phyloP scores from a whole-genome alignment of 2,888 invertebrate genomes.

The Ariolimax columbianus region DNA sequence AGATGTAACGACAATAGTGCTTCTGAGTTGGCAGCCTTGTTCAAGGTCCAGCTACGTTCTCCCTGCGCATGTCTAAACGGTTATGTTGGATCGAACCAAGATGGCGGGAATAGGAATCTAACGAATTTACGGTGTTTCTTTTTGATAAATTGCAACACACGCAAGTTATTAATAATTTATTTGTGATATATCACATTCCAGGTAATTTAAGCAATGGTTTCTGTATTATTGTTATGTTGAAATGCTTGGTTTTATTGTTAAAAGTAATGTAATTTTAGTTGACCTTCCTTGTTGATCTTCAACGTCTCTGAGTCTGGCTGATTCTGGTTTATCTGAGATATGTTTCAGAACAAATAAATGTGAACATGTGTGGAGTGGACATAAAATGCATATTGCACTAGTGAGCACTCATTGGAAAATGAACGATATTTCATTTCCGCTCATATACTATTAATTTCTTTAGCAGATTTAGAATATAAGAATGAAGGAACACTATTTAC shows the following conservation, averaged over 20 bases:
- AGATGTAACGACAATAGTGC: too few species aligned
- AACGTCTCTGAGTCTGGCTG: too few species aligned
- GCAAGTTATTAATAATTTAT: neutral
- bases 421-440: too few species aligned
- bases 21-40: slow-evolving; percentile 3
- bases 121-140: neutral
- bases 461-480: too few species aligned
- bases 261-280: neutral
- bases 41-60: neutral
- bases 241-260: neutral
- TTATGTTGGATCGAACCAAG: slow-evolving; percentile 46
- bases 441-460: too few species aligned
- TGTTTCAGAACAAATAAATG: too few species aligned
- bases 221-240: neutral
- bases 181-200: slow-evolving; percentile 33
- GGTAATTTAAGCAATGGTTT: neutral
- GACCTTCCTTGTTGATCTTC: slow-evolving; percentile 15
- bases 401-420: too few species aligned
- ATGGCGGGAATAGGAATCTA: slow-evolving; percentile 46
- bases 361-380: too few species aligned
- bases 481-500: too few species aligned
- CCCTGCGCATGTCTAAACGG: slow-evolving; percentile 50
- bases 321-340: too few species aligned
- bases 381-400: too few species aligned
- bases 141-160: slow-evolving; percentile 19